Conservation (phyloP, 2,888 invertebrate genomes). For the Eueremaeus valkanovi region DNA sequence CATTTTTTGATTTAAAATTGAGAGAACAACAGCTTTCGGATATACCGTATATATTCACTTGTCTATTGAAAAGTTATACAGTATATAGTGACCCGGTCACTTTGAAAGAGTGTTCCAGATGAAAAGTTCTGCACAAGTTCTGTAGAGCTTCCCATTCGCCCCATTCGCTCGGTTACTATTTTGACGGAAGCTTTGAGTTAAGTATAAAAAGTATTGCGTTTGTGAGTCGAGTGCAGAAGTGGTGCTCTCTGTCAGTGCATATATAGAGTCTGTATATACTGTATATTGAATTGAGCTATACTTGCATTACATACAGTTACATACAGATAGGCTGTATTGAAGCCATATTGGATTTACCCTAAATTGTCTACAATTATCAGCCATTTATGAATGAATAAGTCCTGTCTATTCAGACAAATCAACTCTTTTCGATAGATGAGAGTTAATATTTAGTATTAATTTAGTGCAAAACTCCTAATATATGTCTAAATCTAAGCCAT, state of each 20-base stretch:
- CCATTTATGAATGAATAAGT: constrained; percentile 17
- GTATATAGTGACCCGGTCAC: too few relatives aligned
- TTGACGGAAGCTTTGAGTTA: too few relatives aligned
- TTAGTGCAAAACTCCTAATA: background rate
- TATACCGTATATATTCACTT: too few relatives aligned
- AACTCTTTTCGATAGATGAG: background rate
- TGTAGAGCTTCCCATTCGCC: too few relatives aligned
- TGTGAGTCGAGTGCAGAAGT: too few relatives aligned
- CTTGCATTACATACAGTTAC: background rate
- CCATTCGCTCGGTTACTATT: too few relatives aligned
- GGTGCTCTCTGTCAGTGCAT: background rate
- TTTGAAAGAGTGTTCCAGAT: too few relatives aligned
- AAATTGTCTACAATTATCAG: constrained; percentile 10
- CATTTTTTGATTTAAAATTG: too few relatives aligned
- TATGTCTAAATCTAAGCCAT: background rate
- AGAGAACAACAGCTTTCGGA: too few relatives aligned
- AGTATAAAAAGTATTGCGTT: too few relatives aligned
- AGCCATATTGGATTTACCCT: constrained; percentile 24
- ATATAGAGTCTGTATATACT: background rate
- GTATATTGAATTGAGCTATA: constrained; percentile 9
- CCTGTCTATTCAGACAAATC: background rate
- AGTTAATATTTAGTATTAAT: background rate
- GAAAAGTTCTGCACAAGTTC: too few relatives aligned
- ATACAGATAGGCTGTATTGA: background rate
- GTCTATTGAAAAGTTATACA: too few relatives aligned